Percentiles rank a stretch among this genome's conserved stretches.
Evolutionary conservation across 2,888 invertebrate species (phyloP).

Genomic region (Leptura quadrifasciata): DNA sequence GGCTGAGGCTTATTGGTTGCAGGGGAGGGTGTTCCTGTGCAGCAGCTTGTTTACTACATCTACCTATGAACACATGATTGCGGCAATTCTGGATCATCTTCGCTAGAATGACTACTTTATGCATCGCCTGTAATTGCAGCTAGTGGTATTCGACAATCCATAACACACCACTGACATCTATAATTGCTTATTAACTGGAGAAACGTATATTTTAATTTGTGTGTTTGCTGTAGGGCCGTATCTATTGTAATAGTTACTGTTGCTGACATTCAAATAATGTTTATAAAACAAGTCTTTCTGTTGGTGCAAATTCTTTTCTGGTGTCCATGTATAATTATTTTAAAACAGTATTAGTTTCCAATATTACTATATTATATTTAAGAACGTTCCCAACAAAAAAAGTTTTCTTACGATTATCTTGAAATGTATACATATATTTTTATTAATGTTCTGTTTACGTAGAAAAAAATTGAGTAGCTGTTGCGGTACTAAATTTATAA

Average conservation of each 20-base stretch:
- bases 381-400: too few species aligned
- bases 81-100: conserved; percentile 65
- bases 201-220: conserved; percentile 44
- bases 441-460: too few species aligned
- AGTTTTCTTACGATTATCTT: too few species aligned
- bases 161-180: conserved; percentile 57
- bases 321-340: too few species aligned
- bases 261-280: conserved; percentile 2
- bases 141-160: conserved; percentile 57
- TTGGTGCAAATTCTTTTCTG: too few species aligned
- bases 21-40: conserved; percentile 67
- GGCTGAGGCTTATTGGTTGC: conserved; percentile 23
- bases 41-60: conserved; percentile 71
- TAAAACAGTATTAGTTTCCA: too few species aligned
- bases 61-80: conserved; percentile 66
- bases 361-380: too few species aligned
- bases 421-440: too few species aligned
- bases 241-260: conserved; percentile 3
- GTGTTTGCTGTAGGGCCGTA: conserved; percentile 12
- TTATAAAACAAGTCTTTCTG: too few species aligned
- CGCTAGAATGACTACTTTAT: conserved; percentile 64
- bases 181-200: conserved; percentile 59
- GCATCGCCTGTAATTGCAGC: conserved; percentile 62
- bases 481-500: too few species aligned
- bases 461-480: too few species aligned